Conservation (phyloP, 2,113 vertebrate species). For the Oryzias melastigma region DNA sequence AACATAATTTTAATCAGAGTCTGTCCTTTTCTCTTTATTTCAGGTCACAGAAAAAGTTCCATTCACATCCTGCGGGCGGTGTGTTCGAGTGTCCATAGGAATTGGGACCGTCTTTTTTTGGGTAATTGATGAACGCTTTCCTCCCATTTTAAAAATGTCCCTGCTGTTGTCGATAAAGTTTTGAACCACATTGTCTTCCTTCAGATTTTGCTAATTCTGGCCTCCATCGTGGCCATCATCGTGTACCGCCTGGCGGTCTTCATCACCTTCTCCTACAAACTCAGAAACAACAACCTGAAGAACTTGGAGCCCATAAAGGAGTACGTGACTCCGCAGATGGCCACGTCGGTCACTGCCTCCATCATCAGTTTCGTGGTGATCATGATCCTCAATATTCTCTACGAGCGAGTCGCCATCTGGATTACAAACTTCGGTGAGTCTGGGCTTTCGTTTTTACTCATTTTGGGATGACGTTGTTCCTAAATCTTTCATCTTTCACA, state of each 20-base stretch:
- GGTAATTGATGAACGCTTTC: constrained; percentile 74
- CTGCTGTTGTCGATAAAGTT: not conserved
- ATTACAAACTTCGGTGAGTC: constrained; percentile 90
- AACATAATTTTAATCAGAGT: too few species aligned
- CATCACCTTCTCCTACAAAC: constrained; percentile 80
- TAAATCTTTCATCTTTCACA: constrained; percentile 43
- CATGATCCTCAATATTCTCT: constrained; percentile 90
- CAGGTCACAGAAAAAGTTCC: constrained; percentile 88
- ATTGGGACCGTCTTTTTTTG: constrained; percentile 91
- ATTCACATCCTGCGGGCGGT: constrained; percentile 86
- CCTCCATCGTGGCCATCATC: constrained; percentile 89
- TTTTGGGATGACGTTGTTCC: accelerated
- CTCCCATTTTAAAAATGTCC: not conserved
- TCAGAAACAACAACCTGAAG: constrained; percentile 71
- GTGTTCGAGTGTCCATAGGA: constrained; percentile 84
- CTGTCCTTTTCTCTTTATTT: not conserved
- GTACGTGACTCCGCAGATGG: constrained; percentile 91
- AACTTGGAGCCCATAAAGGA: constrained; percentile 83
- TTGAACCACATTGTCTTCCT: not conserved
- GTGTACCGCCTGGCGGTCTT: constrained; percentile 91
- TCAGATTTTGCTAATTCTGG: constrained; percentile 88
- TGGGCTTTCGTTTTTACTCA: not conserved
- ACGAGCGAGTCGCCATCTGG: constrained; percentile 90
- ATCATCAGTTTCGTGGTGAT: constrained; percentile 91
- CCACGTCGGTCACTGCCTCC: constrained; percentile 89